A percentile compares a stretch with the other conserved stretches of the same genome.
Evolutionary conservation across 2,113 vertebrate species (phyloP).

Genomic region (Labeo rohita): DNA sequence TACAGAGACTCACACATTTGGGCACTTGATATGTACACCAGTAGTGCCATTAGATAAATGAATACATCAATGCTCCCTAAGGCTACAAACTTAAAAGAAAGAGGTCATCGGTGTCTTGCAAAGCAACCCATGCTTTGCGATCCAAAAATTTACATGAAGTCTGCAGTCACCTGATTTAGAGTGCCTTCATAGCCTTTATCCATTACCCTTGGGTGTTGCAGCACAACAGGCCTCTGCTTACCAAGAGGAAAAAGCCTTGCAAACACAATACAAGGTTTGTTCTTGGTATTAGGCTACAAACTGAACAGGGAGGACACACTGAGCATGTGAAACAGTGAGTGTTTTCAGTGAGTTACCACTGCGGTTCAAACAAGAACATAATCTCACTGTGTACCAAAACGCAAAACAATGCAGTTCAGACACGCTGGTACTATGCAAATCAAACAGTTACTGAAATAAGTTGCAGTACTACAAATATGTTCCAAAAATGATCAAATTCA

Average conservation of each 20-base stretch:
- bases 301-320: conserved; percentile 48
- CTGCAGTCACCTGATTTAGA: conserved; percentile 36
- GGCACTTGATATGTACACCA: neutral
- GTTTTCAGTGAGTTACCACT: conserved; percentile 51
- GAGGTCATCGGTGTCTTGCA: neutral
- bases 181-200: neutral
- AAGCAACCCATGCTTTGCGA: neutral
- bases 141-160: conserved; percentile 12
- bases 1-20: neutral
- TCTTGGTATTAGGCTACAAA: conserved; percentile 55
- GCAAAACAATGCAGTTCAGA: conserved; percentile 26
- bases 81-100: neutral
- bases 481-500: neutral
- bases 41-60: neutral
- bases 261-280: conserved; percentile 56
- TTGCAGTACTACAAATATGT: neutral
- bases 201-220: conserved; percentile 28
- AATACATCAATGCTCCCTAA: neutral
- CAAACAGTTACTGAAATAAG: neutral
- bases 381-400: conserved; percentile 34
- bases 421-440: neutral
- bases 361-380: conserved; percentile 45
- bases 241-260: conserved; percentile 36
- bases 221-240: conserved; percentile 47
- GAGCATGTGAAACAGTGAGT: conserved; percentile 58